Base-by-base conservation (phyloP, 2,888 invertebrate genomes). In the Tiliacea citrago region DNA sequence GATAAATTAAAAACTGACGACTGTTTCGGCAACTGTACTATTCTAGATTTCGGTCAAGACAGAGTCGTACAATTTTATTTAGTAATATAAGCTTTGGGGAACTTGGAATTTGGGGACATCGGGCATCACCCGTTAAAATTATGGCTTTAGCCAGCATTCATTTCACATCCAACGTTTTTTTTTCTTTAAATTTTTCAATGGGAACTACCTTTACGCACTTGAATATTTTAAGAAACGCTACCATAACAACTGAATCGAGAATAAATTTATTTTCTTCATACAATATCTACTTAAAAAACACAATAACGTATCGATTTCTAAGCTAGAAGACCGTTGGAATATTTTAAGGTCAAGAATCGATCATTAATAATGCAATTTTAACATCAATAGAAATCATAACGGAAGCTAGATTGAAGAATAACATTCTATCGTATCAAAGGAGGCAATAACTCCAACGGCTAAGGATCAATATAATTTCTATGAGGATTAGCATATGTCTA, bases 391-490 rank as follows among this genome's bases (percentile, higher is more conserved):
- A 90, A 86, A 90, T 91, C 91, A 92, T 91, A 94, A 94, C 93
- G 93, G 94, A 91, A 93, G 92, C 91, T 91, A 92, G 91, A 96
- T 96, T 92, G 89, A 96, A 96, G 92, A 96, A 96, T 96, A 96
- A 96, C 96, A 95, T 93, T 82, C 89, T 88, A 90, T 89, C 87
- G 86, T 89, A 89, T 79, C 88, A 86, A 86, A 85, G 88, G 88
- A 90, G 81, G 84, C 89, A 88, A 88, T 92, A 91, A 89, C 88
- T 91, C 88, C 89, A 89, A 93, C 93, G 90, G 92, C 88, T 90
- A 86, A 85, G 87, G 85, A 87, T 85, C 90, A 92, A 91, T 90
- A 84, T 83, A 88, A 91, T 86, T 90, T 89, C 88, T 88, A 86
- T 86, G 87, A 90, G 92, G 91, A 96, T 96, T 96, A 92, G 85